Percentiles rank a stretch among this genome's conserved stretches.
phyloP scores from a whole-genome alignment of 2,113 vertebrate species.

The Rhinolophus ferrumequinum region DNA sequence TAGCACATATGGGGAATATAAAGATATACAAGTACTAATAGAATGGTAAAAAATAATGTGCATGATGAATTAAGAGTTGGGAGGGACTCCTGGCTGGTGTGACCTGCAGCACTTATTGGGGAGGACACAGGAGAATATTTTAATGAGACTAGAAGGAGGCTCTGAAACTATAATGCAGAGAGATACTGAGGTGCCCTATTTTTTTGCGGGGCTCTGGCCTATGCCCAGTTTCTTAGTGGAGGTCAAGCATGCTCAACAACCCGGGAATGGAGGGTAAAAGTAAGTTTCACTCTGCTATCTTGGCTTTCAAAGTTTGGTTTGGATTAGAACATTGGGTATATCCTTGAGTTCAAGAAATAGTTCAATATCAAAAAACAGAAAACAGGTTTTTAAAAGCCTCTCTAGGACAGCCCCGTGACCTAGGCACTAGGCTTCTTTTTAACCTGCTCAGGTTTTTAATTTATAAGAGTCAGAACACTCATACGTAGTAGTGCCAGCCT shows the following conservation, averaged over 20 bases:
- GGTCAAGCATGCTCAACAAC: not conserved
- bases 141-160: not conserved
- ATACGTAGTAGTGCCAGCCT: not conserved
- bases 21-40: not conserved
- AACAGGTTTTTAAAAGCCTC: not conserved
- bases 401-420: not conserved
- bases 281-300: not conserved
- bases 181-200: not conserved
- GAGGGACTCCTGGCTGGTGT: not conserved
- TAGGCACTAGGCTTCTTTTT: not conserved
- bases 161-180: not conserved
- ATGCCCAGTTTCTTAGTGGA: not conserved
- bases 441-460: constrained; percentile 8
- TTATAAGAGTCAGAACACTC: constrained; percentile 8
- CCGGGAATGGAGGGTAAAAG: not conserved
- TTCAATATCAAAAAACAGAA: not conserved
- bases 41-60: constrained; percentile 12
- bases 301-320: constrained; percentile 5
- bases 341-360: constrained; percentile 6
- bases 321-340: not conserved
- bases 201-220: not conserved
- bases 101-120: not conserved
- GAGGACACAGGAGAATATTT: not conserved
- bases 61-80: not conserved
- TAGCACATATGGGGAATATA: not conserved